Evolutionary conservation across 1,140 invertebrate species (phyloP), one percentile per base, ranked within the genome.

Genomic region (Lepidotrigona ventralis): DNA sequence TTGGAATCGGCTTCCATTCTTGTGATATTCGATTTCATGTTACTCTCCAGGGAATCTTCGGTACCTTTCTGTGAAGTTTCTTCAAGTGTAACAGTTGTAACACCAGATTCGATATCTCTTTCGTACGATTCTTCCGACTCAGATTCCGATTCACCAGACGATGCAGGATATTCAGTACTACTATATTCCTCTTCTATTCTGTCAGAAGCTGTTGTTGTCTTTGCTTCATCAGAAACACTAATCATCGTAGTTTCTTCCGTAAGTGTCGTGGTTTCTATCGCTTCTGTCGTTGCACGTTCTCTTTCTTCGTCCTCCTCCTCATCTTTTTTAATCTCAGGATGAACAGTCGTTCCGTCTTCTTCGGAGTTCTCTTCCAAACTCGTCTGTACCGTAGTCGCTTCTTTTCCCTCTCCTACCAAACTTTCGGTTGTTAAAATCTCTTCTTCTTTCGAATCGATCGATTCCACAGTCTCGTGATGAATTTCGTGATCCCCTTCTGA

Each of bases 261-360:
- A 33, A 72, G 39, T 19, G 56, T 70, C 4, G 79, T 88, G 29
- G 80, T 70, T 21, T 85, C 72, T 21, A 77, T n/a, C n/a, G n/a
- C 1, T 12, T 51, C 69, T 19, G 75, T 77, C 54, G 82, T 87
- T 2, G 63, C 26, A 19, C n/a, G n/a, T 2, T 79, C 74, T 77
- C 56, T 39, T 33, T 87, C 63, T 9, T 70, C 51, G 19, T 82
- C 69, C 17, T 74, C 56, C 12, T 82, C 23, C 2, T 54, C 19
- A 23, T 69, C 58, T 58, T 86, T 58, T n/a, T 74, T 26, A 17
- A 69, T 39, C 23, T 66, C 79, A 11, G 75, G 33, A 14, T 51
- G 33, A 73, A 1, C 17, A 21, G 69, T 78, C 4, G 54, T 77
- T 9, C 60, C 46, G 2, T 79, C 39, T 15, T 83, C 74, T 53